Evolutionary conservation across 2,797 vertebrate species (phyloP).

Genomic region (Oryzias sinensis): DNA sequence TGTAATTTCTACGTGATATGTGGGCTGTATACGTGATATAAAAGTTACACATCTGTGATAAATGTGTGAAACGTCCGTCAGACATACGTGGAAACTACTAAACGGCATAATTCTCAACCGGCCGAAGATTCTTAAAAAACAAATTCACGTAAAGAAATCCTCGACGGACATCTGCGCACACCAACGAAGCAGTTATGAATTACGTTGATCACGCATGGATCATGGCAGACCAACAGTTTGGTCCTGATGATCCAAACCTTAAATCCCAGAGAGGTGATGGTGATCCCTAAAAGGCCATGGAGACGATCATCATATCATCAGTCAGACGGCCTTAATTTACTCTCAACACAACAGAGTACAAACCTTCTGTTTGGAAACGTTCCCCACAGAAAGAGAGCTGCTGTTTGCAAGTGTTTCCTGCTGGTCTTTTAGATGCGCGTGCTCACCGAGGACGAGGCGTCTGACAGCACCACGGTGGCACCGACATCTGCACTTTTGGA

Average conservation of each 20-base stretch:
- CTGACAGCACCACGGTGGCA: conserved; percentile 53
- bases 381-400: background rate
- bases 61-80: no score
- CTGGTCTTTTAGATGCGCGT: conserved; percentile 80
- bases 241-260: conserved; percentile 32
- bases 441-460: conserved; percentile 62
- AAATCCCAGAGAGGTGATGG: conserved; percentile 31
- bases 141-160: no score
- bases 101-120: no score
- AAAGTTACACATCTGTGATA: no score
- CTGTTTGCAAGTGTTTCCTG: conserved; percentile 17
- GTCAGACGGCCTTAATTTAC: conserved; percentile 33
- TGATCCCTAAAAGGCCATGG: conserved; percentile 26
- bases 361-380: background rate
- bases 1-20: no score
- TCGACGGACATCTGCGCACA: no score
- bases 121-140: no score
- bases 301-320: conserved; percentile 36
- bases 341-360: conserved; percentile 19
- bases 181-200: no score
- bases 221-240: conserved; percentile 7
- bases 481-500: conserved; percentile 69
- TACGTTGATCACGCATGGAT: background rate
- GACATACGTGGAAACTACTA: no score
- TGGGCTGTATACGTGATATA: no score